Conservation (phyloP, 2,888 invertebrate species). For the Agonopterix alstromeriana region DNA sequence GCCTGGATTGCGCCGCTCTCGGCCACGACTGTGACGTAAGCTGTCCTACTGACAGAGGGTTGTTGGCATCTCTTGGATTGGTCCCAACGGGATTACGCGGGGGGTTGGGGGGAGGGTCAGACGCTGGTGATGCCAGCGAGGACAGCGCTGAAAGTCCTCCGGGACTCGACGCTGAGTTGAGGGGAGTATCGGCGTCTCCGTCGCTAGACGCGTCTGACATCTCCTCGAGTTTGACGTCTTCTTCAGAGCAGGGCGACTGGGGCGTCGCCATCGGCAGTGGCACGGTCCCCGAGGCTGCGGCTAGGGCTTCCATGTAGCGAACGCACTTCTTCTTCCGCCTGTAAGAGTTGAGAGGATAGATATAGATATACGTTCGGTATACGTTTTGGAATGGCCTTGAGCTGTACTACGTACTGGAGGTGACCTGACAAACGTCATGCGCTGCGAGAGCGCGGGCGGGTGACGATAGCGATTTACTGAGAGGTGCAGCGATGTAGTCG, state of each 20-base stretch:
- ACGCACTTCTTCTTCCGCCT: slow-evolving; percentile 99
- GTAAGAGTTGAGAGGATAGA: slow-evolving; percentile 37
- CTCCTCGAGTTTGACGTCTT: slow-evolving; percentile 82
- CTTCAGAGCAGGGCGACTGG: slow-evolving; percentile 89
- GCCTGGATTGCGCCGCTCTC: slow-evolving; percentile 49
- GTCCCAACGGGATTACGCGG: slow-evolving; percentile 90
- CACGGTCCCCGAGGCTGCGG: slow-evolving; percentile 80
- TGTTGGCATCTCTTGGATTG: slow-evolving; percentile 94
- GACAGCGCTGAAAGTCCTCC: slow-evolving; percentile 69
- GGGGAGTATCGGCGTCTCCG: slow-evolving; percentile 71
- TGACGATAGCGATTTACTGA: too few relatives aligned
- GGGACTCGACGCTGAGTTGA: slow-evolving; percentile 67
- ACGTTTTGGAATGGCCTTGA: too few relatives aligned
- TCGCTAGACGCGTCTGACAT: slow-evolving; percentile 80
- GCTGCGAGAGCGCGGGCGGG: too few relatives aligned
- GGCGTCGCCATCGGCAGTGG: slow-evolving; percentile 86
- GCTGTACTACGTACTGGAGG: too few relatives aligned
- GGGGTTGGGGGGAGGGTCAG: slow-evolving; percentile 77
- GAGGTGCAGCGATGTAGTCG: too few relatives aligned
- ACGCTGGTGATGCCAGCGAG: slow-evolving; percentile 85
- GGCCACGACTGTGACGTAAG: slow-evolving; percentile 84
- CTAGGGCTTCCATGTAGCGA: slow-evolving; percentile 93
- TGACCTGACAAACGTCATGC: too few relatives aligned
- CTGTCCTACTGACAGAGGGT: slow-evolving; percentile 94
- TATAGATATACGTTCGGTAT: too few relatives aligned